Base-by-base conservation (phyloP, 2,888 invertebrate genomes). In the Atethmia centrago region DNA sequence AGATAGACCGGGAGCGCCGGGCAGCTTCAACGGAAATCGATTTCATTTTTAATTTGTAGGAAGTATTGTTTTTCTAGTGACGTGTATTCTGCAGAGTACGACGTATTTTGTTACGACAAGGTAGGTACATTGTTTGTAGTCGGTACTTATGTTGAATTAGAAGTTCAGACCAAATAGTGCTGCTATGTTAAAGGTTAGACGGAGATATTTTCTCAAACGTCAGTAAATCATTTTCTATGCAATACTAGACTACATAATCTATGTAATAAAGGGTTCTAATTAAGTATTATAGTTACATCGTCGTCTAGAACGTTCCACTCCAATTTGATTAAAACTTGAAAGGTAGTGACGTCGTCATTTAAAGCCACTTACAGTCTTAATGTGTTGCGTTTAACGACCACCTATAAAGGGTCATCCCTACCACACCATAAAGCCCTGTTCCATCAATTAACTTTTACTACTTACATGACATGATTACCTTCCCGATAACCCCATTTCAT, bases 1-100 rank as follows among this genome's bases (percentile, higher is more conserved):
- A 83, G 77, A 79, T 89, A 89, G 88, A 70, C 79, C 87, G 81
- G 86, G 91, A 90, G 91, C 67, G n/a, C n/a, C n/a, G 21, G 14
- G 53, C 45, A 42, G 25, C n/a, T 42, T 16, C 63, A 47, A 42
- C 25, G 63, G 49, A 71, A 63, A 72, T 64, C 69, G 66, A 74
- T 71, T 71, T 36, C 28, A 65, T 73, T 77, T 75, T 59, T 66
- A 73, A 73, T 65, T 72, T 51, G 56, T 59, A 9, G 1, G 0
- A 71, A 55, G 31, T 19, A 47, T 70, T 70, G 74, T 51, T 69
- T 63, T 42, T n/a, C 21, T 21, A 19, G n/a, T 58, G 31, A 51
- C 42, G 40, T 56, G 28, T 61, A 56, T 66, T 65, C 12, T 66
- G n/a, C 4, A 31, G 10, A 40, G 3, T 12, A 21, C 19, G 21